A percentile compares a stretch with the other conserved stretches of the same genome.
Conservation (phyloP, 2,888 invertebrate species). For the Hypena proboscidalis region DNA sequence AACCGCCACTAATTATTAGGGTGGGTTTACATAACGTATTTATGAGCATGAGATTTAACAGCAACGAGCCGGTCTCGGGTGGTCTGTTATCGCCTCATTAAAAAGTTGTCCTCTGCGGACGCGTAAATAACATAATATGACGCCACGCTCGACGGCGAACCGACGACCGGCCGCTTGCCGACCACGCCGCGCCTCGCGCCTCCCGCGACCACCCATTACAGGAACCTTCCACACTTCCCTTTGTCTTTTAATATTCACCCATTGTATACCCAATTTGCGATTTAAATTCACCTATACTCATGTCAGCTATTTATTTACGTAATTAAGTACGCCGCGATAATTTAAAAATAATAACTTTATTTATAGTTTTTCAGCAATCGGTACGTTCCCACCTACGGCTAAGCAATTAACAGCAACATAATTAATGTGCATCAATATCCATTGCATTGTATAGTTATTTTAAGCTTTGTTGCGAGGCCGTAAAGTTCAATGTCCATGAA, state of each 20-base stretch:
- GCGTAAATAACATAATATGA: slow-evolving; percentile 80
- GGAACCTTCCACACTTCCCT: slow-evolving; percentile 15
- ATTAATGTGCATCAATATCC: slow-evolving; percentile 20
- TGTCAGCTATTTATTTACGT: no score
- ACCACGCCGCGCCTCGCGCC: slow-evolving; percentile 7
- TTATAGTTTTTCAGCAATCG: no score
- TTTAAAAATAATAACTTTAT: no score
- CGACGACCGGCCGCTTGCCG: slow-evolving; percentile 22
- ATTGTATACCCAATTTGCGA: no score
- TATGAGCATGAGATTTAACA: slow-evolving; percentile 83
- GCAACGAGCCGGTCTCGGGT: slow-evolving; percentile 75
- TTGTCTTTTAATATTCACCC: no score
- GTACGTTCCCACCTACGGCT: no score
- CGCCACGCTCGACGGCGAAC: slow-evolving; percentile 48
- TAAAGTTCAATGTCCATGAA: slow-evolving; percentile 38
- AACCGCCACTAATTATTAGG: slow-evolving; percentile 84
- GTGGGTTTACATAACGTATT: slow-evolving; percentile 85
- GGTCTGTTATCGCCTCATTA: slow-evolving; percentile 84
- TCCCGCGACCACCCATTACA: slow-evolving; percentile 8
- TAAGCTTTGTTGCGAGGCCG: slow-evolving; percentile 17
- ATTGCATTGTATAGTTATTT: slow-evolving; percentile 9
- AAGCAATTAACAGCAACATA: slow-evolving; percentile 17
- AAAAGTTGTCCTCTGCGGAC: slow-evolving; percentile 82
- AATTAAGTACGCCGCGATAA: no score
- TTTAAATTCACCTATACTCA: no score